Evolutionary conservation across 2,113 vertebrate genomes (phyloP), one percentile per base, ranked within the genome.

Genomic region (Pteronura brasiliensis): DNA sequence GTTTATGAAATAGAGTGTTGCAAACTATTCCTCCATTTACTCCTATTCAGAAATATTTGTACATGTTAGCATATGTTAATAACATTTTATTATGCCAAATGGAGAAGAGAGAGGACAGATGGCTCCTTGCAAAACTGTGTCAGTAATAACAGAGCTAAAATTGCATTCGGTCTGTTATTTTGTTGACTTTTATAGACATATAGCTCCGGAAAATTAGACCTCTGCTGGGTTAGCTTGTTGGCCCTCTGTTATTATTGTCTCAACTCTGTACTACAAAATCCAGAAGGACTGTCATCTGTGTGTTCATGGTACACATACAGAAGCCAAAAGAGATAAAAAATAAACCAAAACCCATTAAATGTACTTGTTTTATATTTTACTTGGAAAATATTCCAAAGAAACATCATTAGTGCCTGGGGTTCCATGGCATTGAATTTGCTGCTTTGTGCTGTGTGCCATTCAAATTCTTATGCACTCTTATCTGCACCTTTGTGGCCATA

Each of bases 371-470:
- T 69, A 14, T 79, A 97, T 94, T 96, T 94, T 47, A 83, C 71
- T 94, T 88, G 84, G 88, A 97, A 88, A 93, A 88, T 71, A 95
- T 71, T 93, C 87, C 92, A 81, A 61, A 81, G 87, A 94, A 96
- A 90, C 39, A 93, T 79, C 11, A 71, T 47, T 69, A 90, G 31
- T 61, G 15, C 61, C 79, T 34, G 76, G 84, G 52, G 76, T 92
- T 84, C 81, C 7, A 81, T 18, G 9, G 14, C 88, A 74, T 1
- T 93, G 47, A 25, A 47, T 96, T 93, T 49, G 23, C 27, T 90
- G 86, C 11, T 85, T 63, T 47, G 9, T 90, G n/a, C 21, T 77
- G 27, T 65, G 1, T 90, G 80, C 67, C 31, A 39, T 65, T 97
- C 71, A 88, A 36, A 81, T 59, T 77, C 87, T 92, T 83, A 34